phyloP scores from a whole-genome alignment of 2,797 vertebrate genomes.

The Agapornis canus region DNA sequence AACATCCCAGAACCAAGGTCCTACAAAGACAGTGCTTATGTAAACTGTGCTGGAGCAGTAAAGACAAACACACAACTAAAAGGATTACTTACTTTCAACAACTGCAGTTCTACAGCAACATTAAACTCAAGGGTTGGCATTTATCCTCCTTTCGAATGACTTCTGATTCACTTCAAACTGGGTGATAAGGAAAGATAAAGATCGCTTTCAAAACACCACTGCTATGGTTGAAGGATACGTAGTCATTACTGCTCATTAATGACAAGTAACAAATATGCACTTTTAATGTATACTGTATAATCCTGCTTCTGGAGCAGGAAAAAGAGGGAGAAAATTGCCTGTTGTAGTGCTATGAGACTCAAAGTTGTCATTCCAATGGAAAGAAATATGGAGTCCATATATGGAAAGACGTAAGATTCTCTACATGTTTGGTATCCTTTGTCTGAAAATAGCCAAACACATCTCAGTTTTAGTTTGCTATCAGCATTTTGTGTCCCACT shows the following conservation, averaged over 20 bases:
- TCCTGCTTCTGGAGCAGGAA: background rate
- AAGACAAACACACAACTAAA: background rate
- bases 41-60: background rate
- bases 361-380: background rate
- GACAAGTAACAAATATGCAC: background rate
- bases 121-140: background rate
- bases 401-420: fast-evolving
- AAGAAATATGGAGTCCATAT: background rate
- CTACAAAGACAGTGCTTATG: background rate
- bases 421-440: background rate
- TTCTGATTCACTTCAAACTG: background rate
- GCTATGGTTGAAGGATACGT: background rate
- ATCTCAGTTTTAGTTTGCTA: background rate
- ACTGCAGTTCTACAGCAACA: background rate
- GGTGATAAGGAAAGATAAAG: background rate
- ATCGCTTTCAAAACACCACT: background rate
- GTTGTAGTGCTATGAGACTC: background rate
- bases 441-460: background rate
- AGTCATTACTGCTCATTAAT: background rate
- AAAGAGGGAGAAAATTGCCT: background rate
- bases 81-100: background rate
- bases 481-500: background rate
- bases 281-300: background rate
- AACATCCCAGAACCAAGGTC: background rate
- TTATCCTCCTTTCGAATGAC: background rate